Percentiles rank a stretch among this genome's conserved stretches.
Conservation (phyloP, 2,797 vertebrate species). For the Okamejei kenojei region DNA sequence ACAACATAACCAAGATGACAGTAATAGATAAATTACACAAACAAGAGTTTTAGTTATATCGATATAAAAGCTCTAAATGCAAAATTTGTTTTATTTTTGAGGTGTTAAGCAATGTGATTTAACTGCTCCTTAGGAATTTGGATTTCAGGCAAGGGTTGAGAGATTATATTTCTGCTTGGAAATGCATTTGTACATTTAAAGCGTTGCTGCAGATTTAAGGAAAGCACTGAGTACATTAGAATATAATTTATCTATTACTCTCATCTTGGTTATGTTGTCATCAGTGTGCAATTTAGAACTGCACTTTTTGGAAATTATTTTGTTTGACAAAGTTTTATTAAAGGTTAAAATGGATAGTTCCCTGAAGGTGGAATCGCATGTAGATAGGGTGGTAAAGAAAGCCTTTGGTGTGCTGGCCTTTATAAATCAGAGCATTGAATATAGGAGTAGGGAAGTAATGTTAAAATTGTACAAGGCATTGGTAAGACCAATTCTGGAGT, state of each 20-base stretch:
- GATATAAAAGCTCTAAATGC: conserved; percentile 7
- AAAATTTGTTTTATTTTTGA: conserved; percentile 22
- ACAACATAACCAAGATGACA: no score
- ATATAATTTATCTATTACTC: conserved; percentile 40
- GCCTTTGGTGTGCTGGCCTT: no score
- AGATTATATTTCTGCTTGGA: conserved; percentile 21
- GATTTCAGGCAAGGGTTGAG: background rate
- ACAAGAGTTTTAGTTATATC: no score
- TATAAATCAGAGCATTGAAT: no score
- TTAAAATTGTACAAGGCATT: no score
- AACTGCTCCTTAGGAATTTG: background rate
- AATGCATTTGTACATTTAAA: conserved; percentile 8
- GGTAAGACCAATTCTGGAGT: no score
- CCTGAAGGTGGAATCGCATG: no score
- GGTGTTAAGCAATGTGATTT: conserved; percentile 17
- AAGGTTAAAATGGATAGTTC: background rate
- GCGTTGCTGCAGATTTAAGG: background rate
- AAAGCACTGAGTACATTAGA: conserved; percentile 5
- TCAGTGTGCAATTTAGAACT: conserved; percentile 62
- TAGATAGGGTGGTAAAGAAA: no score
- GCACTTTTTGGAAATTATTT: conserved; percentile 38
- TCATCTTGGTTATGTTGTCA: conserved; percentile 54
- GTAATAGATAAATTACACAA: no score
- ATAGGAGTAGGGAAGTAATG: no score
- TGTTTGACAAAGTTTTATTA: conserved; percentile 23